Base-by-base conservation (phyloP, 1,140 invertebrate genomes). In the Drosophila kurseongensis region DNA sequence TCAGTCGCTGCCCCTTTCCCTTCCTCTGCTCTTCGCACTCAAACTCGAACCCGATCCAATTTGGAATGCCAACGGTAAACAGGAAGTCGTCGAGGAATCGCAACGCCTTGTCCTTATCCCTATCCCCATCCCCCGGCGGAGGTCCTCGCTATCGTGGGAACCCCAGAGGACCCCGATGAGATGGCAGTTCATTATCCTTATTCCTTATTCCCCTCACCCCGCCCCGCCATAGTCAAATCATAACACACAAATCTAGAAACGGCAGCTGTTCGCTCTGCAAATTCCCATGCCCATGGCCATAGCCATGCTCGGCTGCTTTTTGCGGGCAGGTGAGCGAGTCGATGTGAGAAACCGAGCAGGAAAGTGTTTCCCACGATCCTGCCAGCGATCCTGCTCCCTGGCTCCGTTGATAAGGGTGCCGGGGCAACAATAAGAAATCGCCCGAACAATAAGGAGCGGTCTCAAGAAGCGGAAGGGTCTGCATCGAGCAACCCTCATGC, bases 311-410 rank as follows among this genome's bases (percentile, higher is more conserved):
- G 58, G 80, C 48, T 82, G 80, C 42, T 51, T 72, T 51, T 61
- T 75, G 58, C 45, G 80, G 80, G 82, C 91, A 92, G 91, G 91
- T 92, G 93, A 93, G 93, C 93, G 85, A 88, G 61, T 56, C 57
- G 59, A 80, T 91, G 91, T 92, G 91, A 92, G 91, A 92, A 92
- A 90, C 82, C 57, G 80, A 78, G 74, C 66, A 78, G 73, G 88
- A 92, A 88, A 90, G 89, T 88, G 85, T 90, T 92, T 92, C 91
- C 91, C 91, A 92, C 91, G 75, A 74, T 86, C 82, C 78, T 78
- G 45, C 35, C 77, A 50, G 59, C 60, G 83, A 88, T 86, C 83
- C 79, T 79, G 80, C 75, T 90, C 68, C 73, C 78, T 80, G 51
- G 60, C 62, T 57, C 38, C 42, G 40, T 56, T 83, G 83, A 86